Percentiles rank a stretch among this genome's conserved stretches.
Conservation (phyloP, 2,888 invertebrate genomes). For the Argyra leucocephala region DNA sequence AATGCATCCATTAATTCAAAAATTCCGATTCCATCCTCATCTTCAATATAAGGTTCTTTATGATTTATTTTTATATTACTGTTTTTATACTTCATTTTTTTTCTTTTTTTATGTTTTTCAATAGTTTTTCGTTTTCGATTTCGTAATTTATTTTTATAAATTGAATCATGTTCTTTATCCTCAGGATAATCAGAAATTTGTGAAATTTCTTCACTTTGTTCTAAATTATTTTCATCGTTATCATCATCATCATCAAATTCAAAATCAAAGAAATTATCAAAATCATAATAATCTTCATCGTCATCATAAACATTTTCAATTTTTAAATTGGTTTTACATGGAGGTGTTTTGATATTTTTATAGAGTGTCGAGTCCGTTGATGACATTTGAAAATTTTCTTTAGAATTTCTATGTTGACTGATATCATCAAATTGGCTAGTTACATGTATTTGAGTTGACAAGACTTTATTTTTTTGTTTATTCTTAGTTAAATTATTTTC, state of each 20-base stretch:
- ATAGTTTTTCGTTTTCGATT: not conserved
- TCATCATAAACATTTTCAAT: conserved; percentile 24
- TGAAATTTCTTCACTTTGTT: conserved; percentile 22
- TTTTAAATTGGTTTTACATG: too few relatives aligned
- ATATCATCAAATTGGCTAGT: conserved; percentile 23
- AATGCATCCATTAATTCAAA: conserved; percentile 36
- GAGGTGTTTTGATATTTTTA: too few relatives aligned
- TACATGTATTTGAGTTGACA: conserved; percentile 25
- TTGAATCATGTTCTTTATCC: conserved; percentile 18
- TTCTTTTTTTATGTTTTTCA: not conserved
- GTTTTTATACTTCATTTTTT: not conserved
- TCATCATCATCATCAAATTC: conserved; percentile 17
- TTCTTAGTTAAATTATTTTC: too few relatives aligned
- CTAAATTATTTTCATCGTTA: conserved; percentile 13
- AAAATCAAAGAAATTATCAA: conserved; percentile 4
- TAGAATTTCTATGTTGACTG: conserved; percentile 17
- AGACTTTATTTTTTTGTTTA: conserved; percentile 17
- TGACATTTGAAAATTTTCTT: not conserved
- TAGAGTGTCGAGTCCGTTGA: too few relatives aligned
- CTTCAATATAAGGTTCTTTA: conserved; percentile 27
- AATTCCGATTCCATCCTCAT: conserved; percentile 26
- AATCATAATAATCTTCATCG: conserved; percentile 24
- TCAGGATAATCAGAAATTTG: conserved; percentile 25
- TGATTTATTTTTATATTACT: conserved; percentile 8
- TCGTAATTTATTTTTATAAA: not conserved